A percentile compares a stretch with the other conserved stretches of the same genome.
These are phyloP conservation scores for Zoanthus gigantus DNA, from an alignment of 92 coral and sea anemone genomes.

Conservation along the genomic window DNA sequence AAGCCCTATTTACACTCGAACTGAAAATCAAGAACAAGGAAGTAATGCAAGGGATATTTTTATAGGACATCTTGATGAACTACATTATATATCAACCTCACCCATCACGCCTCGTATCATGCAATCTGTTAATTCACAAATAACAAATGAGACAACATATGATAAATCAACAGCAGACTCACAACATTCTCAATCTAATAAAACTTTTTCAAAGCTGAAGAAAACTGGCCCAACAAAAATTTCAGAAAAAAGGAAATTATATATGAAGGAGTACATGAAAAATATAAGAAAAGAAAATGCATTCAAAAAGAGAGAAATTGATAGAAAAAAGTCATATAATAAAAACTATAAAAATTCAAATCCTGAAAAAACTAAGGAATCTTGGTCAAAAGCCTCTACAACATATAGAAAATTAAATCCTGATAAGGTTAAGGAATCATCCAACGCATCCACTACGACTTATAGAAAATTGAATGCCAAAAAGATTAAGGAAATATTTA, in stretches of 20 bases:
- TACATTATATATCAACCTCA: slow-evolving; percentile 49
- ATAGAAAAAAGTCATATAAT: slow-evolving; percentile 29
- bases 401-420: slow-evolving; percentile 47
- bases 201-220: slow-evolving; percentile 3
- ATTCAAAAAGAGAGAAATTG: slow-evolving; percentile 24
- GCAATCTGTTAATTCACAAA: slow-evolving; percentile 19
- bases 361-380: slow-evolving; percentile 50
- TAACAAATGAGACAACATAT: slow-evolving; percentile 24
- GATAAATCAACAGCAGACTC: slow-evolving; percentile 36
- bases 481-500: slow-evolving; percentile 31
- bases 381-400: slow-evolving; percentile 36
- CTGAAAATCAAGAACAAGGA: slow-evolving; percentile 10
- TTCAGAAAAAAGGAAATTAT: slow-evolving; percentile 45
- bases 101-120: slow-evolving; percentile 21
- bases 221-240: slow-evolving; percentile 3
- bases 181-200: slow-evolving; percentile 39
- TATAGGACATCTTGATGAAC: slow-evolving; percentile 53
- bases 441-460: slow-evolving; percentile 20
- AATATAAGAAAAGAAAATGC: slow-evolving; percentile 5
- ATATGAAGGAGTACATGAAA: slow-evolving; percentile 51
- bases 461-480: slow-evolving; percentile 42
- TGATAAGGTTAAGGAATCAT: slow-evolving; percentile 28
- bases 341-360: slow-evolving; percentile 24
- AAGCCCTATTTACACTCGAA: slow-evolving; percentile 3
- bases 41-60: slow-evolving; percentile 34